phyloP scores from a whole-genome alignment of 2,113 vertebrate genomes.

The Muntiacus muntjak region DNA sequence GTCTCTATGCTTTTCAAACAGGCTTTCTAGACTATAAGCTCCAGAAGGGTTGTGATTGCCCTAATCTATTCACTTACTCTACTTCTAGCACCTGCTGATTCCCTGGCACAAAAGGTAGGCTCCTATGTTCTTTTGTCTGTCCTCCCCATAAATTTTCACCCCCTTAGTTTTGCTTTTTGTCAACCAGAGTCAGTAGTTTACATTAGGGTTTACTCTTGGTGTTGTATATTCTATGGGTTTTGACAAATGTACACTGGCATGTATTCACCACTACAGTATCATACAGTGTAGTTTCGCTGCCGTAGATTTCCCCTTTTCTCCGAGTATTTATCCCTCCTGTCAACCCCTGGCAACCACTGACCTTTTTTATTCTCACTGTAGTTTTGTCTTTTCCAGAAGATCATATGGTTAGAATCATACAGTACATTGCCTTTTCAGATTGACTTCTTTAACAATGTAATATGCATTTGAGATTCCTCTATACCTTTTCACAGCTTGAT shows the following conservation, averaged over 20 bases:
- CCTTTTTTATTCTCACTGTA: background rate
- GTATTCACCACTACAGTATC: background rate
- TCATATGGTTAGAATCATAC: background rate
- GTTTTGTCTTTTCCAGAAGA: background rate
- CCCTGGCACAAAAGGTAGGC: background rate
- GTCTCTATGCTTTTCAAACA: background rate
- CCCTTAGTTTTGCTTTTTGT: background rate
- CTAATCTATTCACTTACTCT: background rate
- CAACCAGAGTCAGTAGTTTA: background rate
- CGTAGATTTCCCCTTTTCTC: background rate
- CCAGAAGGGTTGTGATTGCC: accelerated
- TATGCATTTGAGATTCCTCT: background rate
- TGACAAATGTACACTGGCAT: background rate
- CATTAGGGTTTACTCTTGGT: background rate
- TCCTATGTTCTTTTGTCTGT: background rate
- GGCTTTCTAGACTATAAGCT: background rate
- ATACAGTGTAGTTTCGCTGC: background rate
- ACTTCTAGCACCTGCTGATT: background rate
- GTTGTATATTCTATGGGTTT: background rate
- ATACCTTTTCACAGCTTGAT: background rate
- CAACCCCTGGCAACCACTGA: background rate
- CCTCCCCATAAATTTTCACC: background rate
- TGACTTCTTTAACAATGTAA: background rate
- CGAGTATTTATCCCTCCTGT: background rate
- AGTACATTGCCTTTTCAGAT: background rate